Evolutionary conservation across 2,113 vertebrate species (phyloP), one percentile per base, ranked within the genome.

Genomic region (Hydropotes inermis): DNA sequence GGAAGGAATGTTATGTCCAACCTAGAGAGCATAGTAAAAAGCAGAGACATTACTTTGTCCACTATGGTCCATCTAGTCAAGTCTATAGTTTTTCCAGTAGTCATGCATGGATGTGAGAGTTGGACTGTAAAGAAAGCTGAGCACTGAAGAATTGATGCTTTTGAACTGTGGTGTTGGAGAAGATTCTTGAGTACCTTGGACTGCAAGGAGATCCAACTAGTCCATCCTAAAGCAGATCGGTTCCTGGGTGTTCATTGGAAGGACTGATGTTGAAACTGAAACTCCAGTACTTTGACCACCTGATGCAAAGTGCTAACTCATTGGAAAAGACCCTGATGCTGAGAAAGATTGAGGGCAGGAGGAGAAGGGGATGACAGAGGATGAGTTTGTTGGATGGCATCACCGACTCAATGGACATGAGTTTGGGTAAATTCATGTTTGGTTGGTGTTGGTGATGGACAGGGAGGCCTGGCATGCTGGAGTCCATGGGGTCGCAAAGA

Each of bases 231-330:
- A 61, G 60, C 28, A 61, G 27, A 28, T 60, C 58, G 14, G 58
- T 28, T 28, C 12, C 27, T 60, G 58, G 5, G 58, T 60, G 58
- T 60, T 60, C 27, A 60, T 28, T 60, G 27, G 58, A 61, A 30
- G 28, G 60, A 61, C 12, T 30, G 60, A 15, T 15, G 13, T 12
- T 61, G 25, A 61, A 30, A 28, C 13, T 30, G 28, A 61, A 61
- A 15, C 13, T 61, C 60, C 60, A 61, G 1, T 30, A 61, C 25
- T 61, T 15, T 61, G 60, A 2, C 13, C 60, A 61, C 60, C 60
- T 30, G 6, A 30, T 30, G 6, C 0, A 0, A 61, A 61, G 6
- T 30, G 28, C 0, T 61, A 28, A 61, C 28, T 61, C 28, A 61
- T 30, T 61, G 6, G 28, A 61, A 61, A 61, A 61, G 60, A 30